phyloP scores from a whole-genome alignment of 2,797 vertebrate species.

The Fistularia commersonii region DNA sequence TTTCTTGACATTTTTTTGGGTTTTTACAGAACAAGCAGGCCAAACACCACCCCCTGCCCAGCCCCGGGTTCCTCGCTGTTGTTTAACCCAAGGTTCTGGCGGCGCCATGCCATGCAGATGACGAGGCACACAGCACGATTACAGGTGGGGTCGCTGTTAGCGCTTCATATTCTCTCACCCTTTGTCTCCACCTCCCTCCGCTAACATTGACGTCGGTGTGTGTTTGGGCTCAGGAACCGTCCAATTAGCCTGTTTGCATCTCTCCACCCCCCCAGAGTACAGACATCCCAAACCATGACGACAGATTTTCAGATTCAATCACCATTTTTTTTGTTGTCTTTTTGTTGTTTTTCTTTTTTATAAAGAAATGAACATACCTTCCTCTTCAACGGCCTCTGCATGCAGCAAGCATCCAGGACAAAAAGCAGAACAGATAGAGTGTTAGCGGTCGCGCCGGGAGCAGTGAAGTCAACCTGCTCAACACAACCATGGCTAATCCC shows the following conservation, averaged over 20 bases:
- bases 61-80: background rate
- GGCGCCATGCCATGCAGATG: constrained; percentile 60
- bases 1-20: no score
- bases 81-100: constrained; percentile 31
- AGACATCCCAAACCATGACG: constrained; percentile 50
- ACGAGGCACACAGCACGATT: constrained; percentile 38
- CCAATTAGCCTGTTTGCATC: background rate
- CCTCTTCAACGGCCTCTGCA: constrained; percentile 77
- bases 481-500: background rate
- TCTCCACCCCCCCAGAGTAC: no score
- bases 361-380: constrained; percentile 71
- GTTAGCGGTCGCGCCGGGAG: constrained; percentile 46
- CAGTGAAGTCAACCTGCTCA: background rate
- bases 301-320: constrained; percentile 35
- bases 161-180: constrained; percentile 69
- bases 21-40: constrained; percentile 18
- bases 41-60: constrained; percentile 2
- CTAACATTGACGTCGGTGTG: constrained; percentile 3
- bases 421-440: constrained; percentile 64
- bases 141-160: constrained; percentile 54
- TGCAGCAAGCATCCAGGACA: constrained; percentile 75
- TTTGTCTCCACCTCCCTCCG: constrained; percentile 54
- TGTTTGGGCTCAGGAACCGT: background rate
- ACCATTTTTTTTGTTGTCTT: constrained; percentile 12
- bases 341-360: constrained; percentile 1